Base-by-base conservation (phyloP, 2,113 vertebrate species). In the Calidris pygmaea region DNA sequence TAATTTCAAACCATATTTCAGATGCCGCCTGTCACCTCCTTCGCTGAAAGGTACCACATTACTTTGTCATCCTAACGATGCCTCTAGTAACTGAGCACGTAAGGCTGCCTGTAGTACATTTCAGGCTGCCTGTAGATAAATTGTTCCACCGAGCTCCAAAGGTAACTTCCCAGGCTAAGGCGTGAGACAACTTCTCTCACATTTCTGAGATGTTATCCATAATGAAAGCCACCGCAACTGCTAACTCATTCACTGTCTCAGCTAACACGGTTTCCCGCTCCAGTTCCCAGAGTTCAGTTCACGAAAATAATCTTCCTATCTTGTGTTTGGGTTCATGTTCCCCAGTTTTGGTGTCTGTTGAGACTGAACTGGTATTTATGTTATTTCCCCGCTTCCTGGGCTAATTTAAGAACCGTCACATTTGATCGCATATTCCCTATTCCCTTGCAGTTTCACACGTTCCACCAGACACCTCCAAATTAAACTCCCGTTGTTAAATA, bases 231-330 rank as follows among this genome's bases (percentile, higher is more conserved):
- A 55, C 78, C 3, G 1, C 59, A 53, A 83, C 34, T n/a, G 9
- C 90, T 93, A 91, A 60, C 62, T 85, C 88, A 18, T 87, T 91
- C 84, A 56, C 76, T 75, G 60, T 55, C 68, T 92, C 80, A 22
- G 65, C 93, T 94, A 78, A 87, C 81, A 73, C 1, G 1, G 83
- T 90, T 92, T 95, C 88, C 85, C 92, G 85, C 90, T 92, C 83
- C 63, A 60, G 43, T 95, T 96, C 91, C 80, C 4, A 3, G 76
- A 87, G 84, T 75, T 92, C 86, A 84, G 56, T 56, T 92, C 89
- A 85, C 0, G 0, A 94, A 82, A 91, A 87, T 59, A 93, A 68
- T 85, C 55, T 89, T 87, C 59, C 39, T 67, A 47, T 68, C 89
- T 91, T 55, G 11, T 59, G 19, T 89, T 85, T 65, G 63, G 66